Base-by-base conservation (phyloP, 2,888 invertebrate genomes). In the Ischnus inquisitorius region DNA sequence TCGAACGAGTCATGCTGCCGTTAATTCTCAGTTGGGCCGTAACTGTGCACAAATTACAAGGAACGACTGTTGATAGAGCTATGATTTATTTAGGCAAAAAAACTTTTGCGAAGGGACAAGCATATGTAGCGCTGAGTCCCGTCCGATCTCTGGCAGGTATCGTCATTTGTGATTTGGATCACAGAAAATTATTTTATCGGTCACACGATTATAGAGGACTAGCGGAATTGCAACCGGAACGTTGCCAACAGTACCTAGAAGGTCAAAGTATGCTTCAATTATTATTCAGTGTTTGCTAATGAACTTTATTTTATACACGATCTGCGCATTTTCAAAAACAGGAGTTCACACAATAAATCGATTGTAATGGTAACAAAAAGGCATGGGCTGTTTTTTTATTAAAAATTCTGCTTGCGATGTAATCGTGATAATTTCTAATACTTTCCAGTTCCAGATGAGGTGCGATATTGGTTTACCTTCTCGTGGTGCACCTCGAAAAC, bases 51-150 rank as follows among this genome's bases (percentile, higher is more conserved):
- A 85, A 85, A 54, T 60, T 85, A 68, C 86, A 85, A 77, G 83
- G 83, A 3, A 41, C 46, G 0, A 84, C 82, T 2, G 77, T 82
- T 0, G 77, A 87, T 34, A 60, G 75, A 57, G 86, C 86, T 14
- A 84, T 86, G 4, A n/a, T 87, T 8, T 85, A 87, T 51, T 67
- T 87, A 43, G 84, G 86, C 8, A 43, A 57, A 28, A 64, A 78
- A 54, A 71, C 80, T 5, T 87, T 84, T 76, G 79, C 82, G 8
- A 57, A 69, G 54, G 88, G 87, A 1, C 87, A 88, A 71, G 88
- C 87, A 39, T 88, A 85, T 69, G 85, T 87, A 1, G 83, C 78
- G 6, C 46, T 86, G 0, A 85, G 87, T 48, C 60, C 69, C 3
- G 71, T 79, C 28, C 28, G 69, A 64, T 51, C 79, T 12, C 12